A percentile compares a stretch with the other conserved stretches of the same genome.
These are phyloP conservation scores for Cyclophora punctaria DNA, from an alignment of 2,888 invertebrate genomes.

Conservation along the genomic window DNA sequence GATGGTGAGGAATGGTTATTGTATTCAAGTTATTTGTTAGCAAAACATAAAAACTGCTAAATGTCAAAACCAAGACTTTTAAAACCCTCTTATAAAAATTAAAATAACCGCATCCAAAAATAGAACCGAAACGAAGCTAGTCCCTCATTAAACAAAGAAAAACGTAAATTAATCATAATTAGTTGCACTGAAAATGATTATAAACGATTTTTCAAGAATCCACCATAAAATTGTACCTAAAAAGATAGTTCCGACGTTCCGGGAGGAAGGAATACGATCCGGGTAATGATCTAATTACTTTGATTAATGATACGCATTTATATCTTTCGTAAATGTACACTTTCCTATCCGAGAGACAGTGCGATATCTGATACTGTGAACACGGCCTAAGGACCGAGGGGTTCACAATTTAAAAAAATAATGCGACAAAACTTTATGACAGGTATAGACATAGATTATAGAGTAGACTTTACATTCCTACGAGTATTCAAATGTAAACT, in stretches of 20 bases:
- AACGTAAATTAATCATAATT: too few species aligned
- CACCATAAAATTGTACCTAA: constrained; percentile 7
- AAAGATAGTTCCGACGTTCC: constrained; percentile 33
- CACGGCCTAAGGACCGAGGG: neutral
- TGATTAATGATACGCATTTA: constrained; percentile 70
- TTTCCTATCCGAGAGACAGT: constrained; percentile 28
- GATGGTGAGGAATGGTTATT: too few species aligned
- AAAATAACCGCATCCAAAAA: neutral
- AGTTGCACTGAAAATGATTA: neutral
- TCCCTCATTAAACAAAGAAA: too few species aligned
- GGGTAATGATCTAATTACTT: constrained; percentile 70
- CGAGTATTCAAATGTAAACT: too few species aligned
- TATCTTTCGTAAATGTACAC: constrained; percentile 58
- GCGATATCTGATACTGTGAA: constrained; percentile 17
- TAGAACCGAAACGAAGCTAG: too few species aligned
- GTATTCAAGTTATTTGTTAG: too few species aligned
- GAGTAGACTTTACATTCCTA: too few species aligned
- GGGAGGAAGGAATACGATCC: constrained; percentile 51
- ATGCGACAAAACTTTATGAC: too few species aligned
- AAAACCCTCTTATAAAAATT: neutral
- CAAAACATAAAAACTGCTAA: too few species aligned
- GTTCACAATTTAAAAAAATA: too few species aligned
- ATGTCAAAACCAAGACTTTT: neutral
- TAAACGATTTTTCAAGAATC: constrained; percentile 1
- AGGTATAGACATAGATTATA: too few species aligned